These are phyloP conservation scores for Copidosoma aretas DNA, from an alignment of 2,888 invertebrate genomes.

Conservation along the genomic window DNA sequence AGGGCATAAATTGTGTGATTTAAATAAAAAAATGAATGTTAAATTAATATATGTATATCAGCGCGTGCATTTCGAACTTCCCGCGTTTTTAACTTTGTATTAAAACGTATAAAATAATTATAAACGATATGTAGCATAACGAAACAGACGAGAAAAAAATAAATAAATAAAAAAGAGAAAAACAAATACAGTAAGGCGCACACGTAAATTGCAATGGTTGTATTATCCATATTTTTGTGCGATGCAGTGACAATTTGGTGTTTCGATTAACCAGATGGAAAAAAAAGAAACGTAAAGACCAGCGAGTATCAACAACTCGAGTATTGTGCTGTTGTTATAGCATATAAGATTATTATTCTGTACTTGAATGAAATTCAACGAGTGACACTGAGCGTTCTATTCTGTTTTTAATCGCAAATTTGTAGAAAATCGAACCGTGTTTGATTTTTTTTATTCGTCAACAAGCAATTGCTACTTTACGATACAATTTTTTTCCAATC, in stretches of 20 bases:
- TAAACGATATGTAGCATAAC: constrained; percentile 44
- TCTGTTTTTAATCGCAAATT: too few species aligned
- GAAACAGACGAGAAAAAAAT: constrained; percentile 43
- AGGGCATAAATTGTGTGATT: constrained; percentile 31
- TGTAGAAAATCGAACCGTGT: too few species aligned
- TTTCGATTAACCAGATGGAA: constrained; percentile 33
- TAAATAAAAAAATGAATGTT: constrained; percentile 9
- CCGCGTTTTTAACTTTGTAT: constrained; percentile 59
- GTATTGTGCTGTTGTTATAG: too few species aligned
- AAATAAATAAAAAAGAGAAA: background rate
- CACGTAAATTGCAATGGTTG: constrained; percentile 37
- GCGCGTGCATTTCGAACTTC: constrained; percentile 49
- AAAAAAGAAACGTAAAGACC: too few species aligned
- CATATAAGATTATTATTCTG: too few species aligned
- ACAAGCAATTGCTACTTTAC: too few species aligned
- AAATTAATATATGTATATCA: constrained; percentile 37
- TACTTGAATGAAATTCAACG: too few species aligned
- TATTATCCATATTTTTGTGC: too few species aligned
- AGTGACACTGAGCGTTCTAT: too few species aligned
- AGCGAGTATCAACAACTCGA: too few species aligned
- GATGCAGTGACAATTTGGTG: constrained; percentile 37
- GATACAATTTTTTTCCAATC: too few species aligned
- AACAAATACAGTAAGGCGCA: background rate
- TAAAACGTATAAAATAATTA: constrained; percentile 48
- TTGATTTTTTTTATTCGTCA: too few species aligned